Evolutionary conservation across 1,140 invertebrate genomes (phyloP).

Genomic region (Nebria ingens): DNA sequence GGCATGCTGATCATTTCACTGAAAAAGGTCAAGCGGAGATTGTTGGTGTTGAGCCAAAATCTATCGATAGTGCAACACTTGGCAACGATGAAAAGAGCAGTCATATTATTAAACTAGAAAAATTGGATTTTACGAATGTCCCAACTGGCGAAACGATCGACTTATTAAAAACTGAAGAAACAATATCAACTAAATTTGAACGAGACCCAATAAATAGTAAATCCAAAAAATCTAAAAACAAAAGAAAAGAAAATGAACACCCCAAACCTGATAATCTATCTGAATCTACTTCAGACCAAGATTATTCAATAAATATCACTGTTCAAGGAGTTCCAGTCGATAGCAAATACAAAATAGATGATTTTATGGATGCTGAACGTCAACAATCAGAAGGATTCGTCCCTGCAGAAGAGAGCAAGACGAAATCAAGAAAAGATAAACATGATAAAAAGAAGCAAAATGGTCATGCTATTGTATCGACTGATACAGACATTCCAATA

Average conservation of each 20-base stretch:
- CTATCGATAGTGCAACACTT: not conserved
- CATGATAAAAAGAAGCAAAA: constrained; percentile 10
- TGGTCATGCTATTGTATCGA: not conserved
- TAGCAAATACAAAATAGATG: constrained; percentile 16
- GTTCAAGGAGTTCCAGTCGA: constrained; percentile 22
- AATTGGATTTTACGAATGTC: too few relatives aligned
- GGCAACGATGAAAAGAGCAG: not conserved
- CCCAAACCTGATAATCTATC: not conserved
- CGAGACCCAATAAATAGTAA: not conserved
- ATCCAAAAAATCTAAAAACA: constrained; percentile 1
- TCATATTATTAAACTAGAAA: not conserved
- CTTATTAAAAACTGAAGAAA: constrained; percentile 3
- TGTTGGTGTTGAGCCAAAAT: not conserved
- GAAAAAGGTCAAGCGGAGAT: not conserved
- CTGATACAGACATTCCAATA: not conserved
- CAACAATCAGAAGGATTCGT: not conserved
- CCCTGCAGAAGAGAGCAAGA: not conserved
- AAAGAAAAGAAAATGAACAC: constrained; percentile 6
- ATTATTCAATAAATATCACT: constrained; percentile 20
- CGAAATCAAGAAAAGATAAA: constrained; percentile 1
- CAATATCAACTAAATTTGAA: not conserved
- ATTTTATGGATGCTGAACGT: constrained; percentile 21
- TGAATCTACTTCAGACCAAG: constrained; percentile 1
- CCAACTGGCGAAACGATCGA: not conserved
- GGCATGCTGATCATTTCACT: too few relatives aligned